Evolutionary conservation across 53 echinoderm and acorn worm species (phyloP), one percentile per base, ranked within the genome.

Genomic region (Crossaster papposus): DNA sequence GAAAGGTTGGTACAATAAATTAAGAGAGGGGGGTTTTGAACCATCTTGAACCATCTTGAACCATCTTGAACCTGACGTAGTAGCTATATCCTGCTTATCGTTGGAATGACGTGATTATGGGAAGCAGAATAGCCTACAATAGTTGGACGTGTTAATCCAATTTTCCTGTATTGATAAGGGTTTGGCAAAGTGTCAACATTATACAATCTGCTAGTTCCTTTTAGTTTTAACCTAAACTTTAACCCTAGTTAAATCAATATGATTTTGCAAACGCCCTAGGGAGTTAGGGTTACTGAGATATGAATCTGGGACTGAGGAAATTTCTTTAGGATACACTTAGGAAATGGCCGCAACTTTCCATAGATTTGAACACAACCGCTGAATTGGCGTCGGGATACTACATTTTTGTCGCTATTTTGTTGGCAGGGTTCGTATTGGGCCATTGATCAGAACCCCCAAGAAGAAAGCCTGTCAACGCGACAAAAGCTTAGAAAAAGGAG

Each of bases 381-480:
- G n/a, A n/a, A n/a, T n/a, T n/a, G n/a, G n/a, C n/a, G n/a, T n/a
- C 5, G 6, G 0, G 2, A 44, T 44, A 5, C 5, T 44, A 7
- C 6, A 7, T 44, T 44, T 38, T 44, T 44, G 9, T 14, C 30
- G 65, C 7, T 17, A 22, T 7, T 24, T 32, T 62, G 30, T 31
- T 72, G 28, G 15, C 92, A 96, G 96, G 96, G 96, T 37, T 96
- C 96, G n/a, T 92, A 96, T 54, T 94, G 96, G 96, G 94, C 94
- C 30, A 94, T 96, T 29, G 94, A 96, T 30, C 90, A 85, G 75
- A 96, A 93, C 73, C 94, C 94, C 54, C 93, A 91, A 36, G 94
- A 96, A 18, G 94, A 96, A 23, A 83, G 83, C 44, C 79, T 96
- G 55, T 85, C 72, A 22, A 75, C 92, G 14, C 89, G 86, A 74